Conservation (phyloP, 2,797 vertebrate species). For the Triplophysa yarkandensis region DNA sequence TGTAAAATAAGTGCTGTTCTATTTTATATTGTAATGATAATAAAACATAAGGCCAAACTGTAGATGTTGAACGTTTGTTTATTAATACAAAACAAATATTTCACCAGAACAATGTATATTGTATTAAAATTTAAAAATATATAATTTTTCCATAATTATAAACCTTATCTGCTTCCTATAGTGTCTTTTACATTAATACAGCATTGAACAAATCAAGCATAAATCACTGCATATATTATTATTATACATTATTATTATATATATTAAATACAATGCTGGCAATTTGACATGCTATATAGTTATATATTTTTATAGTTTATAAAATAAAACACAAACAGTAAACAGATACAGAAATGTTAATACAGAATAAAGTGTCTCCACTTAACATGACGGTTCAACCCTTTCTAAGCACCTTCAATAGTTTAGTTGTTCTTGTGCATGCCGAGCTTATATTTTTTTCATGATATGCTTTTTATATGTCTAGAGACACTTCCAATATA, state of each 20-base stretch:
- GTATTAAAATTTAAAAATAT: conserved; percentile 63
- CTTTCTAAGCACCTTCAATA: conserved; percentile 46
- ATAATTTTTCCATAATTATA: conserved; percentile 59
- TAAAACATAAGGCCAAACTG: background rate
- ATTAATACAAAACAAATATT: conserved; percentile 60
- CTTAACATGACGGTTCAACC: conserved; percentile 36
- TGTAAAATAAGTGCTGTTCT: too few species aligned
- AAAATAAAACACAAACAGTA: conserved; percentile 28
- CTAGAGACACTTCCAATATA: conserved; percentile 37
- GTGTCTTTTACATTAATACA: conserved; percentile 52
- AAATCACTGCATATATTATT: conserved; percentile 43
- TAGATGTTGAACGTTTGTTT: conserved; percentile 44
- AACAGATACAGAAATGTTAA: conserved; percentile 3
- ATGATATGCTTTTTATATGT: conserved; percentile 20
- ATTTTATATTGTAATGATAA: too few species aligned
- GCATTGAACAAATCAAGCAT: conserved; percentile 52
- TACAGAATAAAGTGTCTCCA: conserved; percentile 39
- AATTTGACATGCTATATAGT: conserved; percentile 55
- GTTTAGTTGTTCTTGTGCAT: conserved; percentile 37
- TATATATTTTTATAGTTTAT: conserved; percentile 41
- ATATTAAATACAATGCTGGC: conserved; percentile 44
- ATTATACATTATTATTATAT: too few species aligned
- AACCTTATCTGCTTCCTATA: conserved; percentile 54
- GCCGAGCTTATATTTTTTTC: conserved; percentile 27
- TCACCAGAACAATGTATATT: conserved; percentile 60